Evolutionary conservation across 2,888 invertebrate genomes (phyloP).

Genomic region (Aplocera efformata): DNA sequence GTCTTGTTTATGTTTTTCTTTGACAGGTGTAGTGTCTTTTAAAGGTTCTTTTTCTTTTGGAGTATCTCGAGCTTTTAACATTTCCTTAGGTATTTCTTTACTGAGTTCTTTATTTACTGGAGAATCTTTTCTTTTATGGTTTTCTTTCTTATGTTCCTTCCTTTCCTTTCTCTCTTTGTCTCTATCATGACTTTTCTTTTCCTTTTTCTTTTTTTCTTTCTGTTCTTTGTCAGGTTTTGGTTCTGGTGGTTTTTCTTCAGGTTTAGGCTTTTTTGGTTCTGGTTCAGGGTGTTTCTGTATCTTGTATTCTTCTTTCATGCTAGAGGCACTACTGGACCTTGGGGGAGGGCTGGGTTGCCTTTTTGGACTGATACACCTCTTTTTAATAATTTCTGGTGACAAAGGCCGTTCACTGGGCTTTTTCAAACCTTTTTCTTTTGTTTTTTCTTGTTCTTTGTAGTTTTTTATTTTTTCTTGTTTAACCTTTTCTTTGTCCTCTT

Average conservation of each 20-base stretch:
- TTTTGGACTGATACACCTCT: constrained; percentile 60
- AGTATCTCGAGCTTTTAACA: constrained; percentile 62
- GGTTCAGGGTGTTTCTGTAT: constrained; percentile 53
- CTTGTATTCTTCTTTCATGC: constrained; percentile 70
- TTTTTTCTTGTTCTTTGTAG: constrained; percentile 79
- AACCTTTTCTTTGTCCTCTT: constrained; percentile 72
- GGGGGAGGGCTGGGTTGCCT: constrained; percentile 58
- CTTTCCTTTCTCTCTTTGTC: constrained; percentile 82
- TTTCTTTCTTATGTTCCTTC: constrained; percentile 81
- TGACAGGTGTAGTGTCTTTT: constrained; percentile 55
- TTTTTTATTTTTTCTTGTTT: constrained; percentile 73
- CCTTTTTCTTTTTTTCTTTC: constrained; percentile 81
- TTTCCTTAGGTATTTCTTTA: constrained; percentile 56
- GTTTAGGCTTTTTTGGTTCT: constrained; percentile 61
- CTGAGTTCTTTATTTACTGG: constrained; percentile 54
- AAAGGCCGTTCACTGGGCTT: constrained; percentile 63
- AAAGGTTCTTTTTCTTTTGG: constrained; percentile 49
- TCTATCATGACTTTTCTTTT: constrained; percentile 82
- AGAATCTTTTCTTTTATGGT: constrained; percentile 68
- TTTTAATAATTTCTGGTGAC: constrained; percentile 65
- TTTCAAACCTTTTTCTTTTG: constrained; percentile 79
- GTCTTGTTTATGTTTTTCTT: constrained; percentile 67
- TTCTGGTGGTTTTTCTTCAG: constrained; percentile 76
- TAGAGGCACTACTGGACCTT: constrained; percentile 65
- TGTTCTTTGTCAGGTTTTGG: constrained; percentile 75